Conservation (phyloP, 2,888 invertebrate species). For the Plagiodera versicolora region DNA sequence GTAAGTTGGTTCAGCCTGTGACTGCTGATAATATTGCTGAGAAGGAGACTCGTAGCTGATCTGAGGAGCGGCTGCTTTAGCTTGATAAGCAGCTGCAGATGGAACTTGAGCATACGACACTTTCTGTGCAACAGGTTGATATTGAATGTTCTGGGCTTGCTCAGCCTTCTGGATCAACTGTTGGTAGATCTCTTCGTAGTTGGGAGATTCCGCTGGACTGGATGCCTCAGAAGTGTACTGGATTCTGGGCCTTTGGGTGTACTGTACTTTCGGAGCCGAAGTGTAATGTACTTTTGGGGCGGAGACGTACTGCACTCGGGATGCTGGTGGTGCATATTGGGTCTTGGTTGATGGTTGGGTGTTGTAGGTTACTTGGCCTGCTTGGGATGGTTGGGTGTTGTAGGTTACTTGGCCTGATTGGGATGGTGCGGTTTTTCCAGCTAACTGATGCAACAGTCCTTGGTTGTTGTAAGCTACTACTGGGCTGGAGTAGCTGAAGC, state of each 20-base stretch:
- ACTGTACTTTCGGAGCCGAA: constrained; percentile 1
- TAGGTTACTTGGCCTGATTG: constrained; percentile 30
- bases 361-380: constrained; percentile 28
- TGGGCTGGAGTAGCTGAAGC: constrained; percentile 52
- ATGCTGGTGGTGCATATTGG: constrained; percentile 17
- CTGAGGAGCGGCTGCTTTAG: constrained; percentile 13
- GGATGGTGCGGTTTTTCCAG: constrained; percentile 39
- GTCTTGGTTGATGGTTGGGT: constrained; percentile 21
- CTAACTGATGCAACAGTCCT: constrained; percentile 46
- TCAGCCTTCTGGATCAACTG: constrained; percentile 28
- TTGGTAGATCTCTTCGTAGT: constrained; percentile 29
- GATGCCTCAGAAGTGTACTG: constrained; percentile 22
- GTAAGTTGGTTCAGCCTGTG: constrained; percentile 17
- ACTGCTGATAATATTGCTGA: constrained; percentile 23
- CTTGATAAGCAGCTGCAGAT: constrained; percentile 16
- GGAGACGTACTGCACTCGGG: constrained; percentile 27
- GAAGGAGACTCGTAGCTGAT: constrained; percentile 17
- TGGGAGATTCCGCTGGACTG: constrained; percentile 19
- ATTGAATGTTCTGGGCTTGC: constrained; percentile 18
- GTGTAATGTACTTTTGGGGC: constrained; percentile 16
- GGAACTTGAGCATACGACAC: neutral
- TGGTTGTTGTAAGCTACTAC: constrained; percentile 50
- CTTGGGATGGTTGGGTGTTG: constrained; percentile 28
- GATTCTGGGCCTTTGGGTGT: constrained; percentile 18
- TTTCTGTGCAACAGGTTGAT: constrained; percentile 11